Conservation (phyloP, 2,797 vertebrate genomes). For the Labroides dimidiatus region DNA sequence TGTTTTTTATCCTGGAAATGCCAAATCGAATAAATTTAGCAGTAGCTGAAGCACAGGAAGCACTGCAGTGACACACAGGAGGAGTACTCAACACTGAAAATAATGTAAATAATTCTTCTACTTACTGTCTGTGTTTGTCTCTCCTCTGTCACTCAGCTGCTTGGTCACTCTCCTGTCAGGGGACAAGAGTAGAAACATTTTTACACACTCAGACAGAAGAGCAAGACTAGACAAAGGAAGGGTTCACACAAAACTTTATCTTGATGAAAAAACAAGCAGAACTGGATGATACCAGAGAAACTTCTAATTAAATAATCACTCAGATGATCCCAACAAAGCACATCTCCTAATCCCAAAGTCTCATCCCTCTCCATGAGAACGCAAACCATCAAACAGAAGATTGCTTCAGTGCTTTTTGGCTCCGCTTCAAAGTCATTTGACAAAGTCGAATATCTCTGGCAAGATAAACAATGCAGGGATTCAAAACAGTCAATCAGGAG, state of each 20-base stretch:
- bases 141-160: slow-evolving; percentile 24
- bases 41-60: not conserved
- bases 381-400: slow-evolving; percentile 23
- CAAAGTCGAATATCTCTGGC: slow-evolving; percentile 38
- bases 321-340: slow-evolving; percentile 42
- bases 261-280: slow-evolving; percentile 40
- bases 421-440: slow-evolving; percentile 18
- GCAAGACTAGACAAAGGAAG: slow-evolving; percentile 22
- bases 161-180: slow-evolving; percentile 49
- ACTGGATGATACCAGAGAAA: not conserved
- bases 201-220: slow-evolving; percentile 12
- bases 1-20: too few relatives aligned
- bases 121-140: slow-evolving; percentile 50
- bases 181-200: slow-evolving; percentile 26
- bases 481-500: slow-evolving; percentile 45
- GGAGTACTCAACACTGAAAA: not conserved
- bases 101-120: not conserved
- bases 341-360: slow-evolving; percentile 18
- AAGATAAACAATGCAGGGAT: slow-evolving; percentile 40
- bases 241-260: slow-evolving; percentile 24
- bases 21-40: too few relatives aligned
- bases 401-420: slow-evolving; percentile 40
- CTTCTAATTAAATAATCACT: slow-evolving; percentile 24
- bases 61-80: not conserved
- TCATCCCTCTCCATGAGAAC: slow-evolving; percentile 30